A percentile compares a stretch with the other conserved stretches of the same genome.
Evolutionary conservation across 2,888 invertebrate species (phyloP).

Genomic region (Melipona beecheii): DNA sequence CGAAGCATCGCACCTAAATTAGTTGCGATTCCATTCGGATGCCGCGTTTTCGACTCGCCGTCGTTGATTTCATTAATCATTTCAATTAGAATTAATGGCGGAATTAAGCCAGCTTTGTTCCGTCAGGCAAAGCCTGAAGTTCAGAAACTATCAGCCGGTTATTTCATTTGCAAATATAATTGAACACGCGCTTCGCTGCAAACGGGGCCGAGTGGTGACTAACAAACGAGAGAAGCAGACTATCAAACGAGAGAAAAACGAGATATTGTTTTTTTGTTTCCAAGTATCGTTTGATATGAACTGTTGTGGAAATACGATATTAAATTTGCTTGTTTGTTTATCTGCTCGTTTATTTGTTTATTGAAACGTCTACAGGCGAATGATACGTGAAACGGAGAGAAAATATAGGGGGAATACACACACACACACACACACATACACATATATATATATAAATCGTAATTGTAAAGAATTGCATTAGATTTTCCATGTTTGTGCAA

Average conservation of each 20-base stretch:
- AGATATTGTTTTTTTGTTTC: neutral
- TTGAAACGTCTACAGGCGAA: no score
- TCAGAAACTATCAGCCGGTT: slow-evolving; percentile 16
- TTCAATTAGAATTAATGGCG: slow-evolving; percentile 23
- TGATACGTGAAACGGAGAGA: no score
- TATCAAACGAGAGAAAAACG: neutral
- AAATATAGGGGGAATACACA: no score
- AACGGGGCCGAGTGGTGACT: neutral
- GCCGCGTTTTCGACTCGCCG: neutral
- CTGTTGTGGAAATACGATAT: neutral
- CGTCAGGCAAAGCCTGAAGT: slow-evolving; percentile 6
- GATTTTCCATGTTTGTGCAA: neutral
- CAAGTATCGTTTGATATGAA: neutral
- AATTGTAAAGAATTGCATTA: neutral
- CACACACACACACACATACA: no score
- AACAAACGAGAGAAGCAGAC: neutral
- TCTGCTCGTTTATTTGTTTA: no score
- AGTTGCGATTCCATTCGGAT: slow-evolving; percentile 11
- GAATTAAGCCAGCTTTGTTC: slow-evolving; percentile 20
- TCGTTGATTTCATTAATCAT: slow-evolving; percentile 29
- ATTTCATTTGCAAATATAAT: slow-evolving; percentile 1
- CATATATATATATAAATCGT: no score
- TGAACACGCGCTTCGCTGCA: neutral
- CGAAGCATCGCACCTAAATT: slow-evolving; percentile 8
- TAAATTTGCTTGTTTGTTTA: neutral